Percentiles rank a stretch among this genome's conserved stretches.
Evolutionary conservation across 2,113 vertebrate genomes (phyloP).

Genomic region (Lagopus muta): DNA sequence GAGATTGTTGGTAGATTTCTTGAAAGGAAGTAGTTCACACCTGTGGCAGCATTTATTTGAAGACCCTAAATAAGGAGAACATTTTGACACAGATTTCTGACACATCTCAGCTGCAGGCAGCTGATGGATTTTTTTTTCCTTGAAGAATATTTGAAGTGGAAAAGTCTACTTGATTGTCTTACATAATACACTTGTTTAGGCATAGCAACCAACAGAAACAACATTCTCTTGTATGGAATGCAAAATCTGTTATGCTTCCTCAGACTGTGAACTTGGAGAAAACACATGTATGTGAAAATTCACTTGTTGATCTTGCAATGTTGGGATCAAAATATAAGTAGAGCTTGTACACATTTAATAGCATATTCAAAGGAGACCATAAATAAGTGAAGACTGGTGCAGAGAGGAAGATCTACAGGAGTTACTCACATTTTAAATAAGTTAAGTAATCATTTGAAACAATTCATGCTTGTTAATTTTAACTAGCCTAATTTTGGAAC

Average conservation of each 20-base stretch:
- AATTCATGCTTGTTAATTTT: not conserved
- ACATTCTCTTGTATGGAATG: not conserved
- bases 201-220: not conserved
- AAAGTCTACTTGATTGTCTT: not conserved
- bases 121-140: not conserved
- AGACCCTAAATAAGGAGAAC: not conserved
- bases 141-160: not conserved
- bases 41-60: not conserved
- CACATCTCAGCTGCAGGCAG: not conserved
- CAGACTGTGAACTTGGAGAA: not conserved
- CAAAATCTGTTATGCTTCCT: not conserved
- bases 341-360: not conserved
- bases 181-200: not conserved
- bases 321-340: not conserved
- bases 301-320: not conserved
- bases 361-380: not conserved
- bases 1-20: not conserved
- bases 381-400: not conserved
- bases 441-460: not conserved
- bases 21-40: slow-evolving; percentile 9
- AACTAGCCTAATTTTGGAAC: not conserved
- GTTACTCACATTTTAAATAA: not conserved
- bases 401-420: not conserved
- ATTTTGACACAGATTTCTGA: slow-evolving; percentile 1
- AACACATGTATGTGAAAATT: not conserved